Evolutionary conservation across 2,888 invertebrate species (phyloP).

Genomic region (Diaphora mendica): DNA sequence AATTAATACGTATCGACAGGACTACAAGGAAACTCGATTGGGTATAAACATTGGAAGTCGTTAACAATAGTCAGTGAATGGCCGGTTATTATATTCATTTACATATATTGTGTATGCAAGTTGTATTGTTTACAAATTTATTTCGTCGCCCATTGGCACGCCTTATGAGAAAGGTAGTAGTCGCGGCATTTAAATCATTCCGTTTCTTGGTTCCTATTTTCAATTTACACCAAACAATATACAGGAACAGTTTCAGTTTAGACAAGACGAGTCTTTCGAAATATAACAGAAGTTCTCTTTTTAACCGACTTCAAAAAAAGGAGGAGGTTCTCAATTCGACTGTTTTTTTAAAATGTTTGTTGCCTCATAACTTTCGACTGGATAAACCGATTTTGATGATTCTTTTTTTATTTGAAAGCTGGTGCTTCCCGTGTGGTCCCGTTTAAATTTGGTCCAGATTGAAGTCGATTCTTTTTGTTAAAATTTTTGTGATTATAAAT

Average conservation of each 20-base stretch:
- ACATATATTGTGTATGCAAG: conserved; percentile 5
- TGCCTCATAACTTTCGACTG: no score
- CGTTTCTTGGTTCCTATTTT: not conserved
- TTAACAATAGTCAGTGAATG: conserved; percentile 13
- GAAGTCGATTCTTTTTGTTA: no score
- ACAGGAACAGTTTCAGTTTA: not conserved
- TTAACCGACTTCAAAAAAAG: no score
- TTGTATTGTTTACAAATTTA: conserved; percentile 7
- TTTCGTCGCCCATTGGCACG: conserved; percentile 3
- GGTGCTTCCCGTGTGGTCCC: no score
- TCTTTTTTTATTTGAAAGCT: no score
- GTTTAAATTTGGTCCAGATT: no score
- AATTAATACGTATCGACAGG: conserved; percentile 1
- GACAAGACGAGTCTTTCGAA: not conserved
- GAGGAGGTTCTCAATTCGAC: no score
- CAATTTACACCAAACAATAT: not conserved
- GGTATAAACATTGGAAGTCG: not conserved
- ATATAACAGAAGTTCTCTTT: not conserved
- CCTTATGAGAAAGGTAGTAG: not conserved
- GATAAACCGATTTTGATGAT: no score
- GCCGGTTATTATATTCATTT: conserved; percentile 8
- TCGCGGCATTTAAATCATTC: not conserved
- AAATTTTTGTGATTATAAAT: no score
- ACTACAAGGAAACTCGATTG: conserved; percentile 10
- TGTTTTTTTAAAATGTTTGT: no score